phyloP scores from a whole-genome alignment of 30 jellyfish, hydroid and myxozoan species.

The Aurelia coerulea region DNA sequence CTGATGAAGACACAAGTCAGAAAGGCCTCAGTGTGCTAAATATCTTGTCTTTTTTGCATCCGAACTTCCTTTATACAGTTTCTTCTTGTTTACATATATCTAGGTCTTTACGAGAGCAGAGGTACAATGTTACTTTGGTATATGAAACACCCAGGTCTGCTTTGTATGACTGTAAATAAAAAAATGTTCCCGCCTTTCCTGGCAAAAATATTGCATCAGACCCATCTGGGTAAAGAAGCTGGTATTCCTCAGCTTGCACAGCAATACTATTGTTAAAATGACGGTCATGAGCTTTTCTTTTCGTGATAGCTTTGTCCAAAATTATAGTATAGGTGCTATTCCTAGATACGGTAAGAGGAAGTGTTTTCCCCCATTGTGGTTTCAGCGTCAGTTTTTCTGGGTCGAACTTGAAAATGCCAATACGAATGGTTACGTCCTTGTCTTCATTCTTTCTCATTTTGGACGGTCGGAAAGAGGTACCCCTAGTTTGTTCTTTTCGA shows the following conservation, averaged over 20 bases:
- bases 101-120: slow-evolving; percentile 24
- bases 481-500: background rate
- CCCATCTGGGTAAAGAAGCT: background rate
- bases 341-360: background rate
- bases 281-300: background rate
- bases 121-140: slow-evolving; percentile 21
- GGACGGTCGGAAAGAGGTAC: background rate
- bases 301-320: background rate
- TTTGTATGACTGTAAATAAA: background rate
- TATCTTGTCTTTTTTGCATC: too few species aligned
- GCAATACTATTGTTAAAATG: background rate
- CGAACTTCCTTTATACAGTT: background rate
- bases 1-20: too few species aligned
- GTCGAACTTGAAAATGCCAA: background rate
- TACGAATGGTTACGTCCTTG: background rate
- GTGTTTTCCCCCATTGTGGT: slow-evolving; percentile 1
- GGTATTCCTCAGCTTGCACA: background rate
- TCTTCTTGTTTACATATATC: background rate
- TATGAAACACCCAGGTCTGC: background rate
- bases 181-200: background rate
- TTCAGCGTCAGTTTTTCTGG: background rate
- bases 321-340: background rate
- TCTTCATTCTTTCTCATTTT: background rate
- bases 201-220: background rate
- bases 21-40: too few species aligned